These are phyloP conservation scores for Rotaria magnacalcarata DNA, from an alignment of 2,888 invertebrate species.

Conservation along the genomic window DNA sequence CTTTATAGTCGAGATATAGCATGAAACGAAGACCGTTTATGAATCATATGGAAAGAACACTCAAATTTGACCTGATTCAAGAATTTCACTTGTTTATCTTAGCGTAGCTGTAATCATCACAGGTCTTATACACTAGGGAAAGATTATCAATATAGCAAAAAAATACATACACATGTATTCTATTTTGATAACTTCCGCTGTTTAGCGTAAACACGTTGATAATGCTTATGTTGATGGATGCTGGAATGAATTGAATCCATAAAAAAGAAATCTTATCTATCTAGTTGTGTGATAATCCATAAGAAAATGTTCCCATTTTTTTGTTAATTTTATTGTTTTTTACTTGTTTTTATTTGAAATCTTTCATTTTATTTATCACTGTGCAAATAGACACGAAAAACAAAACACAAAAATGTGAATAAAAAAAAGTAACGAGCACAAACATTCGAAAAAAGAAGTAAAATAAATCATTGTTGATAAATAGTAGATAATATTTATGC, in stretches of 20 bases:
- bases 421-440: not conserved
- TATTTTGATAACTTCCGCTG: not conserved
- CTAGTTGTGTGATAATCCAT: not conserved
- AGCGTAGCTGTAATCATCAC: not conserved
- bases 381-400: not conserved
- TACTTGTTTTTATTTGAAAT: not conserved
- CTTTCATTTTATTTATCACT: not conserved
- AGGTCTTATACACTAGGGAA: not conserved
- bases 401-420: not conserved
- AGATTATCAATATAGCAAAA: too few species aligned
- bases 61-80: not conserved
- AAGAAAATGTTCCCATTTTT: not conserved
- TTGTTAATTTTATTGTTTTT: not conserved
- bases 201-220: not conserved
- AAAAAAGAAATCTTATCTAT: not conserved
- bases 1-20: not conserved
- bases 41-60: not conserved
- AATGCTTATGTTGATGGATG: not conserved
- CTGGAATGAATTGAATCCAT: not conserved
- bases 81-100: not conserved
- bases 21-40: not conserved
- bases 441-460: not conserved
- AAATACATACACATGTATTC: not conserved
- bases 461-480: not conserved
- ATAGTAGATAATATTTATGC: not conserved